Conservation (phyloP, 1,140 invertebrate species). For the Drosophila sulfurigaster region DNA sequence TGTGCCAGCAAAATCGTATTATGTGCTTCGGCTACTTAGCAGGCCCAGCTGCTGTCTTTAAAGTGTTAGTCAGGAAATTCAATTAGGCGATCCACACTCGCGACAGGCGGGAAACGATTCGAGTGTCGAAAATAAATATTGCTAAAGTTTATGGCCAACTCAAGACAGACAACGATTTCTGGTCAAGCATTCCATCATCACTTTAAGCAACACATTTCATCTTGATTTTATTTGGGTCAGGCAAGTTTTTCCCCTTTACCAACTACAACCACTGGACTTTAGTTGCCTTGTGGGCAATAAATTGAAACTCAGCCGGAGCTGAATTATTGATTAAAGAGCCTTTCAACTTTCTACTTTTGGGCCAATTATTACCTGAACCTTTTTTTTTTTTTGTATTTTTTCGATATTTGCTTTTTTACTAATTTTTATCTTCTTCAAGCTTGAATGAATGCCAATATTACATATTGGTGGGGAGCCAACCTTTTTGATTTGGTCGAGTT, state of each 20-base stretch:
- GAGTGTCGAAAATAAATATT: conserved; percentile 56
- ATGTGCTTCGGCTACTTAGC: conserved; percentile 10
- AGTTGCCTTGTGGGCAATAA: conserved; percentile 22
- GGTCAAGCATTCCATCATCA: conserved; percentile 61
- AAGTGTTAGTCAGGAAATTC: conserved; percentile 64
- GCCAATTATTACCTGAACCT: conserved; percentile 44
- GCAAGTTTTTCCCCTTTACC: conserved; percentile 25
- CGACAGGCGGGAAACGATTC: conserved; percentile 40
- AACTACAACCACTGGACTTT: not conserved
- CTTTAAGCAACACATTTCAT: conserved; percentile 65
- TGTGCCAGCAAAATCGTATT: conserved; percentile 9
- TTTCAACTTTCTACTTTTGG: conserved; percentile 18
- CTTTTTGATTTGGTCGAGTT: conserved; percentile 32
- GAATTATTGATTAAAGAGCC: conserved; percentile 75
- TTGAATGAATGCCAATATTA: conserved; percentile 37
- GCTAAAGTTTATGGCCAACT: conserved; percentile 55
- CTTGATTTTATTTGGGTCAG: conserved; percentile 69
- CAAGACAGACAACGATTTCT: conserved; percentile 29
- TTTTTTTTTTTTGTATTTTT: conserved; percentile 12
- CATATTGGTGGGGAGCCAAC: conserved; percentile 7
- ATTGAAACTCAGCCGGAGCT: conserved; percentile 55
- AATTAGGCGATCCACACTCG: conserved; percentile 48
- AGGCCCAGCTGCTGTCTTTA: conserved; percentile 56
- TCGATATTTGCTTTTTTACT: conserved; percentile 11
- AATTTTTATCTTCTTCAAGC: conserved; percentile 46